phyloP scores from a whole-genome alignment of 1,140 invertebrate species.

The Parasteatoda tepidariorum region DNA sequence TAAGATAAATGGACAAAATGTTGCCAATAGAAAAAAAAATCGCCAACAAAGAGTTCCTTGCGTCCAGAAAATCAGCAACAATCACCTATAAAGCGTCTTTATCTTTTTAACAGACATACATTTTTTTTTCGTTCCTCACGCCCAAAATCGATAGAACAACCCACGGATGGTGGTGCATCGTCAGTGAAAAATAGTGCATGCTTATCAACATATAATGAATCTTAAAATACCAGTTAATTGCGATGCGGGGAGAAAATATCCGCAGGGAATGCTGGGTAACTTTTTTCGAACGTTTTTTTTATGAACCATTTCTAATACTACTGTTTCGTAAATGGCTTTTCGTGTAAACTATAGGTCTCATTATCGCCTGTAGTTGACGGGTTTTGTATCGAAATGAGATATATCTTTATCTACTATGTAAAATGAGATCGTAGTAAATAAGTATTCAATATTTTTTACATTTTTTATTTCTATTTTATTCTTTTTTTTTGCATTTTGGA shows the following conservation, averaged over 20 bases:
- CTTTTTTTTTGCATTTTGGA: neutral
- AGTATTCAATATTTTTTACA: slow-evolving; percentile 3
- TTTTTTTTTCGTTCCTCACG: slow-evolving; percentile 7
- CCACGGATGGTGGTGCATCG: neutral
- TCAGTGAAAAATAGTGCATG: neutral
- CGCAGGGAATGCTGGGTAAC: neutral
- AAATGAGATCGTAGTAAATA: neutral
- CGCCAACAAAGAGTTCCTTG: neutral
- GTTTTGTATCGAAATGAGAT: slow-evolving; percentile 13
- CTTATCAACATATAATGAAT: slow-evolving; percentile 54
- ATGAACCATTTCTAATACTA: neutral
- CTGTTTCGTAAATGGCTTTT: neutral
- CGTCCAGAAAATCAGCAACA: neutral
- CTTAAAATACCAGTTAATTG: slow-evolving; percentile 55
- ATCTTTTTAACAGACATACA: neutral
- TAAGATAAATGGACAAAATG: slow-evolving; percentile 18
- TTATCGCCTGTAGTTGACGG: slow-evolving; percentile 27
- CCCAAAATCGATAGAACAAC: slow-evolving; percentile 26
- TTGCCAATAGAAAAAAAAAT: neutral
- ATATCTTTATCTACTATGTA: neutral
- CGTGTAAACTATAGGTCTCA: slow-evolving; percentile 34
- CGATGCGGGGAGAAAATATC: slow-evolving; percentile 30
- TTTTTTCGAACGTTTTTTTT: neutral
- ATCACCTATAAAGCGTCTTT: neutral
- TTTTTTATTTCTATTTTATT: neutral